These are phyloP conservation scores for Calidris pugnax DNA, from an alignment of 2,113 vertebrate genomes.

Conservation along the genomic window DNA sequence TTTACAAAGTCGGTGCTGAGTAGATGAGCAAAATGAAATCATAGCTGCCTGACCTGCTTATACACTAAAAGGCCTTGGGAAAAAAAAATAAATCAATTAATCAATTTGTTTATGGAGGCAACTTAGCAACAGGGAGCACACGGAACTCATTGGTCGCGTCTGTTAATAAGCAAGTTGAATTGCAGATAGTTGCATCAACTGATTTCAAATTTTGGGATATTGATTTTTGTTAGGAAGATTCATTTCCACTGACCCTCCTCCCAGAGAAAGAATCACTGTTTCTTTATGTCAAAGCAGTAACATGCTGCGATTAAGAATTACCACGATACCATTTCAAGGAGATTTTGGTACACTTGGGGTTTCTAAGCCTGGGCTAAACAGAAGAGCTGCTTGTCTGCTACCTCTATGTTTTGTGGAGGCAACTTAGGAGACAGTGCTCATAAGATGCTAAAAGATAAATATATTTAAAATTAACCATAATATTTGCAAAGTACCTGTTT, in stretches of 20 bases:
- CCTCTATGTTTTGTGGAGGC: background rate
- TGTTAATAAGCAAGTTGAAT: constrained; percentile 68
- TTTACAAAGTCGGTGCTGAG: constrained; percentile 47
- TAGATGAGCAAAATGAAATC: constrained; percentile 70
- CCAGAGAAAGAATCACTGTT: constrained; percentile 27
- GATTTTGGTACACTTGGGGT: background rate
- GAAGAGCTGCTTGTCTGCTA: background rate
- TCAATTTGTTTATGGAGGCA: constrained; percentile 75
- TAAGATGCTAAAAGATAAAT: background rate
- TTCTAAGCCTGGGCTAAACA: background rate
- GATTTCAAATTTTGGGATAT: constrained; percentile 71
- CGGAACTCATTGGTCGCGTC: constrained; percentile 26
- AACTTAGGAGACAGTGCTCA: background rate
- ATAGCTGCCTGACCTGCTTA: constrained; percentile 68
- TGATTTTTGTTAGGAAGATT: constrained; percentile 74
- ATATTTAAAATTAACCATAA: background rate
- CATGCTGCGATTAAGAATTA: background rate
- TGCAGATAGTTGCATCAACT: constrained; percentile 67
- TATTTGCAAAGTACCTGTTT: background rate
- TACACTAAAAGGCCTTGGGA: constrained; percentile 47
- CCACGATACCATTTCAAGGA: background rate
- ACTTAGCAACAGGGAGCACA: constrained; percentile 66
- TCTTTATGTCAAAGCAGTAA: background rate
- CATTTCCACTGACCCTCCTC: constrained; percentile 54
- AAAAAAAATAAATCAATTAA: constrained; percentile 65